Base-by-base conservation (phyloP, 2,797 vertebrate species). In the Otolemur crassicaudatus region DNA sequence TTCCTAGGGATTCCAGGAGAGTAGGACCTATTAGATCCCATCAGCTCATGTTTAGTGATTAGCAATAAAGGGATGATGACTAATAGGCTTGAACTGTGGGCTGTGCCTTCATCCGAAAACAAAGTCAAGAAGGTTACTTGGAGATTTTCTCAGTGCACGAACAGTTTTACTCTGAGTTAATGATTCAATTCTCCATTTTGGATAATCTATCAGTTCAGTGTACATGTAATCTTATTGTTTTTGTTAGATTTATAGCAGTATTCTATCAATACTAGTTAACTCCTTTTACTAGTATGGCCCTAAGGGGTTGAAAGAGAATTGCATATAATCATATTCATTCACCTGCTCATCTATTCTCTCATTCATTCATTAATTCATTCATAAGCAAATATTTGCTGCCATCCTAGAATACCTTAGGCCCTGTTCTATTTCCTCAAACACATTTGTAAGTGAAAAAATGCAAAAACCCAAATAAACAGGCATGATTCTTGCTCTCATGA, bases 241-340 rank as follows among this genome's bases (percentile, higher is more conserved):
- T 9, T 85, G 67, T 88, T 75, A 92, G 29, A 87, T 63, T 84
- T 79, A 56, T 88, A 96, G 75, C 12, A 95, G 22, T 94, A 92
- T 29, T 85, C 7, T 34, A n/a, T 80, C n/a, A 77, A 31, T 75
- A 37, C 8, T 79, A 84, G 87, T 81, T 84, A 72, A 63, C 72
- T 5, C 37, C 29, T 87, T 93, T 95, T 81, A 65, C 49, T 87
- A 83, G 56, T 19, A 61, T 81, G 65, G 92, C 4, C 13, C 43
- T 13, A 86, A 85, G 80, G 13, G 8, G 4, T 82, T 43, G 61
- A 17, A 87, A 37, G 77, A 96, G 53, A 76, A 65, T 70, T 86
- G 17, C 81, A 69, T 87, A 37, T 82, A 93, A 96, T 49, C 27
- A 27, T 67, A 72, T 61, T 87, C 8, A 72, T 90, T 84, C 34